Conservation (phyloP, 2,888 invertebrate species). For the Synergus japonicus region DNA sequence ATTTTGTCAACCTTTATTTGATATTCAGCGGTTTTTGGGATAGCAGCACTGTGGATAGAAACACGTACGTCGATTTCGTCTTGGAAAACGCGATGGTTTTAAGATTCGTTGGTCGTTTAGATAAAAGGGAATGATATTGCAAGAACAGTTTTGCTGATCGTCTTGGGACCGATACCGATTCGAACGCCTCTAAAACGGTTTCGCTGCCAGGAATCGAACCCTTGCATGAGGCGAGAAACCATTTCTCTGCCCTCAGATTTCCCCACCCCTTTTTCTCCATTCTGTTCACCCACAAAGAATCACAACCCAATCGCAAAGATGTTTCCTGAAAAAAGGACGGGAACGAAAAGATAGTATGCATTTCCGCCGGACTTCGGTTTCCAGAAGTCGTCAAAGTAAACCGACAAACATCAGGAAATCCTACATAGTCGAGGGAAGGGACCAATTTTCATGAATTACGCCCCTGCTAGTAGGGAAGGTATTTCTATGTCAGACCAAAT, state of each 20-base stretch:
- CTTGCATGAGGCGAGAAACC: conserved; percentile 51
- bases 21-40: neutral
- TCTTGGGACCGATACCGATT: conserved; percentile 60
- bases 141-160: conserved; percentile 58
- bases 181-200: conserved; percentile 53
- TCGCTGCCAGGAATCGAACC: conserved; percentile 50
- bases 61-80: conserved; percentile 45
- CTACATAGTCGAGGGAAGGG: conserved; percentile 16
- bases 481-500: neutral
- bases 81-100: conserved; percentile 52
- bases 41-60: conserved; percentile 48
- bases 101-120: conserved; percentile 63
- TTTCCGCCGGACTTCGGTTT: conserved; percentile 18
- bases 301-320: neutral
- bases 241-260: conserved; percentile 43
- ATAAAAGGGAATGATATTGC: conserved; percentile 63
- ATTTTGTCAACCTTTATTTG: neutral
- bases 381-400: conserved; percentile 16
- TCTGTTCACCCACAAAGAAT: conserved; percentile 33
- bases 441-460: conserved; percentile 31
- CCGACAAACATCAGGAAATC: conserved; percentile 19
- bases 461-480: conserved; percentile 21
- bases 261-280: conserved; percentile 38
- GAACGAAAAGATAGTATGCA: conserved; percentile 30
- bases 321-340: neutral